A percentile compares a stretch with the other conserved stretches of the same genome.
phyloP scores from a whole-genome alignment of 2,797 vertebrate genomes.

The Silurus aristotelis region DNA sequence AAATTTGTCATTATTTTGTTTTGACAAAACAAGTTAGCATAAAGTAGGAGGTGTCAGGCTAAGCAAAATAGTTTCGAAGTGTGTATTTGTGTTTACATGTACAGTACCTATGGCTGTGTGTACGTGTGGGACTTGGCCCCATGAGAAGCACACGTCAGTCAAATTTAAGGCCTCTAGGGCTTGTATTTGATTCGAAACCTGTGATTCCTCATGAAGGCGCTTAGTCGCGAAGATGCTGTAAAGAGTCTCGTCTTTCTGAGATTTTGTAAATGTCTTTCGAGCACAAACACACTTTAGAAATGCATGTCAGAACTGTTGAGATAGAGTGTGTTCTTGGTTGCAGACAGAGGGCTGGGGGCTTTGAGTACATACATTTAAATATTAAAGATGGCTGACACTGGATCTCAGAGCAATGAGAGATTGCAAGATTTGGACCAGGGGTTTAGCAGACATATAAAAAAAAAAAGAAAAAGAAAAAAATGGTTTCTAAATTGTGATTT shows the following conservation, averaged over 20 bases:
- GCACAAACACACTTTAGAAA: slow-evolving; percentile 76
- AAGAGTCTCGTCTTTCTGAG: slow-evolving; percentile 70
- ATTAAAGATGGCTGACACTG: neutral
- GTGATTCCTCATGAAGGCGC: slow-evolving; percentile 79
- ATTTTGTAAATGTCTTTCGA: slow-evolving; percentile 64
- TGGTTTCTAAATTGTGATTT: neutral
- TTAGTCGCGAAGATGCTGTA: slow-evolving; percentile 73
- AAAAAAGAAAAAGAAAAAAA: neutral
- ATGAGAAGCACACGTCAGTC: slow-evolving; percentile 79
- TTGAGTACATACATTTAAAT: slow-evolving; percentile 30
- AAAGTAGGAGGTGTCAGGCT: slow-evolving; percentile 73
- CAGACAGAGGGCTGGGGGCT: slow-evolving; percentile 21
- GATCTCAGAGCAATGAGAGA: neutral
- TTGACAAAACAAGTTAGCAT: slow-evolving; percentile 84
- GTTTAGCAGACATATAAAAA: neutral
- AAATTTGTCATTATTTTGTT: slow-evolving; percentile 81
- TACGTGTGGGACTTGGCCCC: slow-evolving; percentile 50
- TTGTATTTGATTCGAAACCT: slow-evolving; percentile 76
- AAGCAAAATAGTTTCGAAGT: slow-evolving; percentile 69
- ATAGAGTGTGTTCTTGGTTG: slow-evolving; percentile 38
- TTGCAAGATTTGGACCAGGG: neutral
- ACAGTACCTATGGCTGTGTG: slow-evolving; percentile 6
- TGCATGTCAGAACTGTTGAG: slow-evolving; percentile 61
- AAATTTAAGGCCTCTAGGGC: slow-evolving; percentile 80
- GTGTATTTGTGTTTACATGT: slow-evolving; percentile 56